Base-by-base conservation (phyloP, 2,113 vertebrate species). In the Kobus ellipsiprymnus region DNA sequence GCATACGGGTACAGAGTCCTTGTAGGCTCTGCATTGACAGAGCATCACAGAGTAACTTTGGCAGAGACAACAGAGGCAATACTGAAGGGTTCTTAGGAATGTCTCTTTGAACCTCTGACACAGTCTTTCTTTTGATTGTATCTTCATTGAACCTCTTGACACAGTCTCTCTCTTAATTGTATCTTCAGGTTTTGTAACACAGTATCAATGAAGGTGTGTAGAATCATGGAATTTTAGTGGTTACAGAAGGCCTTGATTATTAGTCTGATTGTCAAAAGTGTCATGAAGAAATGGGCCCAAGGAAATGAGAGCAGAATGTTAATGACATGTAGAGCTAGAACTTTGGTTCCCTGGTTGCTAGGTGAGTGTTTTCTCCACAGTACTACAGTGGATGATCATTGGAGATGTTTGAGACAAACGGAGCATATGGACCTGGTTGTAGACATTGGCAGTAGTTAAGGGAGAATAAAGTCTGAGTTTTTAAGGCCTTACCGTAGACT, bases 401-500 rank as follows among this genome's bases (percentile, higher is more conserved):
- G 52, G 60, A 52, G 78, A 50, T 93, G 17, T 85, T 62, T 62
- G 91, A 95, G 67, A 50, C 88, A 44, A 78, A 36, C 3, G 13
- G 67, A 67, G 36, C 6, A 27, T 40, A 15, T 88, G 11, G 36
- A 52, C 30, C 87, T 83, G 40, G 17, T 40, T 97, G 21, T 50
- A 52, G 29, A 82, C 29, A 54, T 5, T 77, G 16, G 30, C 50
- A 12, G 1, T 55, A 14, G 54, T 36, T 46, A 77, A 80, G 36
- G 87, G 74, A 90, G 52, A 60, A 82, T 40, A 67, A 97, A 64
- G 3, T 74, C 86, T 91, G 57, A 62, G 7, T 54, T 96, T 90
- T 90, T 97, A 90, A 97, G 52, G 57, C 10, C 52, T 85, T 54
- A 84, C 62, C 52, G 87, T 93, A 71, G 54, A 95, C 64, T 88